Conservation (phyloP, 2,113 vertebrate species). For the Pluvianellus socialis region DNA sequence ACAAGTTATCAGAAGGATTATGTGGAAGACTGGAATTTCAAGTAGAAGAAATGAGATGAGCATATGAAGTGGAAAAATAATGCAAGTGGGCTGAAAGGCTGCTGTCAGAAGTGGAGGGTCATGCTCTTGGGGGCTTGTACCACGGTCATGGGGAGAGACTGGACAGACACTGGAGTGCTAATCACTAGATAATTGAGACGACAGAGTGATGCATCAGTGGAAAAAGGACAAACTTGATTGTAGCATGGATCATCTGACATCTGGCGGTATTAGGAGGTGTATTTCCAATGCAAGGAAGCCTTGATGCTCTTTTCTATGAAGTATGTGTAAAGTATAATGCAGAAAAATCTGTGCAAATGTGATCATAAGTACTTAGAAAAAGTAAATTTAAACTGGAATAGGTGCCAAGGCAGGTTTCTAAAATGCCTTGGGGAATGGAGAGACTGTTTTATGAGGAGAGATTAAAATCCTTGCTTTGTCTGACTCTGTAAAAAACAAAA, state of each 20-base stretch:
- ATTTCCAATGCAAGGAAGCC: not conserved
- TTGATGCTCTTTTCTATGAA: not conserved
- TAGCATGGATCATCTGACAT: not conserved
- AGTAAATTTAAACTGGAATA: not conserved
- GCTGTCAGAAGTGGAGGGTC: not conserved
- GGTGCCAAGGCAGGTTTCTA: not conserved
- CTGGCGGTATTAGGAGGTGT: not conserved
- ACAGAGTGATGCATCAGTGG: not conserved
- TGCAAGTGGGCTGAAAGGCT: not conserved
- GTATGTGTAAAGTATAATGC: not conserved
- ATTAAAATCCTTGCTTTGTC: conserved; percentile 7
- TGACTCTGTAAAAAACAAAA: not conserved
- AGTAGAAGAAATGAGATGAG: not conserved
- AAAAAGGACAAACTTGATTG: not conserved
- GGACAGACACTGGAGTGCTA: not conserved
- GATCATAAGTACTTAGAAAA: not conserved
- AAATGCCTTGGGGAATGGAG: not conserved
- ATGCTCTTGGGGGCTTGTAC: not conserved
- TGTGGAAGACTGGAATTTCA: not conserved
- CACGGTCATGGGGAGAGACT: not conserved
- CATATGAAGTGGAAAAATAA: not conserved
- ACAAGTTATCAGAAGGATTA: not conserved
- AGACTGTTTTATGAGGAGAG: not conserved
- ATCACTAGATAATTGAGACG: not conserved
- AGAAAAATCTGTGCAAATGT: not conserved